A percentile compares a stretch with the other conserved stretches of the same genome.
Conservation (phyloP, 2,113 vertebrate species). For the Xyrauchen texanus region DNA sequence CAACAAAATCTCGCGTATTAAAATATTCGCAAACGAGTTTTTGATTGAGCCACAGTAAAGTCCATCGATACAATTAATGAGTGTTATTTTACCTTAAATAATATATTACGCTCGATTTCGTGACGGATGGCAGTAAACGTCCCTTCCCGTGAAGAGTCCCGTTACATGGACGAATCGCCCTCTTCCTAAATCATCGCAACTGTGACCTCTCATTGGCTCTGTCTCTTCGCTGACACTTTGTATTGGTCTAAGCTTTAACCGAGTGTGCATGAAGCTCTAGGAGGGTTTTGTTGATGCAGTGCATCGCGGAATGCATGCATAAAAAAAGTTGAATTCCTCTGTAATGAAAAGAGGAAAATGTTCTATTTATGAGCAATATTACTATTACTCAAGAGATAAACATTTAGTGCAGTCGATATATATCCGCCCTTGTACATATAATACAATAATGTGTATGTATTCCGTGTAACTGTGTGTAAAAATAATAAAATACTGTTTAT, state of each 20-base stretch:
- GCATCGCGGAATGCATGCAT: too few relatives aligned
- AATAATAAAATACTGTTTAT: too few relatives aligned
- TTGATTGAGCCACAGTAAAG: neutral
- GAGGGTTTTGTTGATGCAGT: neutral
- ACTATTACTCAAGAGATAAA: too few relatives aligned
- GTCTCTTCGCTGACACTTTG: constrained; percentile 8
- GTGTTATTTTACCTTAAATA: constrained; percentile 20
- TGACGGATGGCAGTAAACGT: constrained; percentile 9
- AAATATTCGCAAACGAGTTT: neutral
- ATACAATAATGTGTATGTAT: too few relatives aligned
- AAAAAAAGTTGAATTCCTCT: too few relatives aligned
- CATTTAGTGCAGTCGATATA: too few relatives aligned
- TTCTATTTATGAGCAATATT: too few relatives aligned
- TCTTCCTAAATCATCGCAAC: neutral
- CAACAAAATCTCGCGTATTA: neutral
- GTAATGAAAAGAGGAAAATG: too few relatives aligned
- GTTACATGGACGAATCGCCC: constrained; percentile 2
- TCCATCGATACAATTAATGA: neutral
- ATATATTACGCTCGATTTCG: neutral
- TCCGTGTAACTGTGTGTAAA: too few relatives aligned
- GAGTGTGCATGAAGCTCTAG: neutral
- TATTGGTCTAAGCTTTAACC: constrained; percentile 23
- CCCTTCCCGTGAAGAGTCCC: constrained; percentile 34
- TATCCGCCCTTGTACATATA: too few relatives aligned
- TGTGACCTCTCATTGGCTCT: constrained; percentile 27